Percentiles rank a stretch among this genome's conserved stretches.
Conservation (phyloP, 64 coral and sea anemone genomes). For the Astreopora myriophthalma region DNA sequence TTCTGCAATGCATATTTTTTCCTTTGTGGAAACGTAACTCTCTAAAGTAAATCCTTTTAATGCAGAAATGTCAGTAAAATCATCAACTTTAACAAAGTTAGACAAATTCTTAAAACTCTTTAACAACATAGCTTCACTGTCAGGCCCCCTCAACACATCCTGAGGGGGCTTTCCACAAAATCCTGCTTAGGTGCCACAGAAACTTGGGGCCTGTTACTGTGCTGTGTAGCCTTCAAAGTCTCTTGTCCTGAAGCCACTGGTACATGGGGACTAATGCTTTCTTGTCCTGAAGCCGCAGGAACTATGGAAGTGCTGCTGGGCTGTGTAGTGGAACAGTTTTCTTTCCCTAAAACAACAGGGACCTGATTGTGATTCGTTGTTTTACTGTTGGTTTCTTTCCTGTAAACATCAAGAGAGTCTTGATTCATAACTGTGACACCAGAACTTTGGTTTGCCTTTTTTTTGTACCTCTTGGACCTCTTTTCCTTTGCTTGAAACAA, state of each 20-base stretch:
- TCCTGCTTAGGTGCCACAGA: background rate
- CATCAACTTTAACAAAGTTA: slow-evolving; percentile 54
- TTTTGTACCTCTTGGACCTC: slow-evolving; percentile 51
- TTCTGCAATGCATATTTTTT: slow-evolving; percentile 17
- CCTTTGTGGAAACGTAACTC: slow-evolving; percentile 27
- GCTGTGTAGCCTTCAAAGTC: background rate
- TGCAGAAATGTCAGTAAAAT: slow-evolving; percentile 57
- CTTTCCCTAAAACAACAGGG: background rate
- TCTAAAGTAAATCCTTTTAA: slow-evolving; percentile 62
- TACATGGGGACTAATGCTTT: background rate
- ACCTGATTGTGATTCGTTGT: background rate
- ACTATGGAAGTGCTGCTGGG: background rate
- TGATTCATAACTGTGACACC: background rate
- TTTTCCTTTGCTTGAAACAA: slow-evolving; percentile 17
- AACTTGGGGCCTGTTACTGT: background rate
- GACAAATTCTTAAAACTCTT: slow-evolving; percentile 59
- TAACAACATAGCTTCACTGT: slow-evolving; percentile 7
- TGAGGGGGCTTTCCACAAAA: slow-evolving; percentile 38
- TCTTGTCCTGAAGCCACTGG: background rate
- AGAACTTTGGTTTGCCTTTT: background rate
- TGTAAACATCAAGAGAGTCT: background rate
- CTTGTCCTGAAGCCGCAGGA: background rate
- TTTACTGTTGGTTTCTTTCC: slow-evolving; percentile 4
- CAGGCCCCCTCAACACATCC: background rate
- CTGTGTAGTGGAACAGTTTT: background rate